Evolutionary conservation across 2,888 invertebrate genomes (phyloP).

Genomic region (Drosophila stalkeri): DNA sequence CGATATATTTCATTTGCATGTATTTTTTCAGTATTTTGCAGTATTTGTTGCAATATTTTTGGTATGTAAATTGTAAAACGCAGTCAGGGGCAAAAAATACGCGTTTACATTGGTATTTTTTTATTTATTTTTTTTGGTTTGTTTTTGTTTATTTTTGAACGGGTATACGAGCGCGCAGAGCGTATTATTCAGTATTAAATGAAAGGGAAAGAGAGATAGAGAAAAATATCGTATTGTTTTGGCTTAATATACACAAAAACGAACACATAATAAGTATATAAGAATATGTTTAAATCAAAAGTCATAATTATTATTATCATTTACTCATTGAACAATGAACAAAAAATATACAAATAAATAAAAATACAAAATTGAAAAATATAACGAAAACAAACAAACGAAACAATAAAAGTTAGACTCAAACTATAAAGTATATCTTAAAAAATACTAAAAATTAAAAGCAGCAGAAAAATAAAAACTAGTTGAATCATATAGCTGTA

Average conservation of each 20-base stretch:
- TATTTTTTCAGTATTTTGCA: slow-evolving; percentile 3
- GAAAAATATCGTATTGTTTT: slow-evolving; percentile 79
- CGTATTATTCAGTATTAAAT: slow-evolving; percentile 65
- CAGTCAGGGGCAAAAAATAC: slow-evolving; percentile 49
- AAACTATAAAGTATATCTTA: neutral
- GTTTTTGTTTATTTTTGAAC: slow-evolving; percentile 15
- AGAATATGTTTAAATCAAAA: slow-evolving; percentile 41
- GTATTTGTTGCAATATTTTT: neutral
- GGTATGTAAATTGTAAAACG: slow-evolving; percentile 35
- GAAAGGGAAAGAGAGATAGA: slow-evolving; percentile 80
- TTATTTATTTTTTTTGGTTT: slow-evolving; percentile 2
- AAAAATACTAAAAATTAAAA: slow-evolving; percentile 5
- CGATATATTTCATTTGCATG: slow-evolving; percentile 32
- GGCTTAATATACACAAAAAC: slow-evolving; percentile 77
- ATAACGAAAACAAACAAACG: neutral
- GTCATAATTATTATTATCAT: slow-evolving; percentile 3
- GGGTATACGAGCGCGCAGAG: slow-evolving; percentile 47
- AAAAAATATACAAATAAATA: neutral
- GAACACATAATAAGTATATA: slow-evolving; percentile 51
- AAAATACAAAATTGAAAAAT: neutral
- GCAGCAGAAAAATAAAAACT: neutral
- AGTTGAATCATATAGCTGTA: neutral
- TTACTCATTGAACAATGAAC: neutral
- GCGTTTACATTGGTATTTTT: slow-evolving; percentile 32
- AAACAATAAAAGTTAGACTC: slow-evolving; percentile 9